Evolutionary conservation across 2,113 vertebrate genomes (phyloP), one percentile per base, ranked within the genome.

Genomic region (Ascaphus truei): DNA sequence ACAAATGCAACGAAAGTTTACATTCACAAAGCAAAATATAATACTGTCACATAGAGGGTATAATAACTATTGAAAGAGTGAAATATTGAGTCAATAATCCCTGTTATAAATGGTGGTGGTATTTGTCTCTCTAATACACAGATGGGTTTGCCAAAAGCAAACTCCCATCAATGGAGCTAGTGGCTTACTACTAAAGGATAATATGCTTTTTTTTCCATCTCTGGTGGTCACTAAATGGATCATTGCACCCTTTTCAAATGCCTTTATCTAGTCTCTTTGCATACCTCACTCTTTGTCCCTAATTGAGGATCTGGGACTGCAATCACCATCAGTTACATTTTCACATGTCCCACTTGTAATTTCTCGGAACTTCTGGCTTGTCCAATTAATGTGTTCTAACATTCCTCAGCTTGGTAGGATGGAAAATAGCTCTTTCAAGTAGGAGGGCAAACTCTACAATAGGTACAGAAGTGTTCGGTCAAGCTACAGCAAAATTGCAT

Each of bases 341-440:
- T 30, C 27, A 33, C 60, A n/a, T n/a, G 20, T 36, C 12, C 18
- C 20, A 20, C 27, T 62, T 62, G 26, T 22, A 62, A n/a, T 60
- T 47, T 47, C 7, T 48, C 33, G 60, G 29, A 29, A 62, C 39
- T 48, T 62, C 39, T 62, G 60, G 41, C 60, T 48, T 47, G 43
- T 48, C 60, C 60, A 62, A 62, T 48, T 62, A 62, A 57, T 43
- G 43, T 45, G 12, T 31, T 48, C 41, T 62, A 48, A 48, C 60
- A 62, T 62, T 62, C 60, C 43, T 29, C 27, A 62, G 41, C 29
- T 22, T 48, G 16, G 41, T 33, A 33, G n/a, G 15, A 43, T 48
- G 60, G 41, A 62, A 62, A 30, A 29, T 18, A 47, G 59, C 27
- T 62, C 31, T 62, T 47, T 16, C 7, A 60, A 60, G 43, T 60